Percentiles rank a stretch among this genome's conserved stretches.
Conservation (phyloP, 2,888 invertebrate genomes). For the Stenodera caucasica region DNA sequence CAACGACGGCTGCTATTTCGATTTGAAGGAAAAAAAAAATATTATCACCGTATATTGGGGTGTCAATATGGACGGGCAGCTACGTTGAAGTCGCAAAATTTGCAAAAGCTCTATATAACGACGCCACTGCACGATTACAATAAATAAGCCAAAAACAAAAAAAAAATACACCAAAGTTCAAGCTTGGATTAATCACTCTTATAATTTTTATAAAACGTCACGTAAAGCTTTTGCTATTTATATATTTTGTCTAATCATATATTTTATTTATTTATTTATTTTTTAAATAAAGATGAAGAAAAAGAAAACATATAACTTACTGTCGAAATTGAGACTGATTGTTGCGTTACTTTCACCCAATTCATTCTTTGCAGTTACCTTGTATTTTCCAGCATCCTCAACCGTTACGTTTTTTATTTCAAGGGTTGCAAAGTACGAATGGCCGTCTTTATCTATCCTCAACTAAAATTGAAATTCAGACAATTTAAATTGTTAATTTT, state of each 20-base stretch:
- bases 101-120: slow-evolving; percentile 5
- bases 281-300: not conserved
- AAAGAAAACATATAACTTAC: slow-evolving; percentile 65
- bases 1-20: slow-evolving; percentile 38
- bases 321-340: slow-evolving; percentile 97
- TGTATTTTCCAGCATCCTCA: slow-evolving; percentile 96
- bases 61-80: not conserved
- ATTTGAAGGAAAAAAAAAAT: not conserved
- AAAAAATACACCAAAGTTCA: not conserved
- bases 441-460: slow-evolving; percentile 86
- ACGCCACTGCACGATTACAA: not conserved
- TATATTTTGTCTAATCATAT: no score
- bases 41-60: not conserved
- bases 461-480: slow-evolving; percentile 63
- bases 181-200: slow-evolving; percentile 7
- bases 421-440: slow-evolving; percentile 90
- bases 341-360: slow-evolving; percentile 97
- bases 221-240: not conserved
- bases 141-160: not conserved
- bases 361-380: slow-evolving; percentile 96
- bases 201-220: not conserved
- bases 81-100: not conserved
- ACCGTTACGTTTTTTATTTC: slow-evolving; percentile 94
- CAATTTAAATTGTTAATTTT: not conserved
- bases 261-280: no score